Base-by-base conservation (phyloP, 2,797 vertebrate species). In the Anniella stebbinsi region DNA sequence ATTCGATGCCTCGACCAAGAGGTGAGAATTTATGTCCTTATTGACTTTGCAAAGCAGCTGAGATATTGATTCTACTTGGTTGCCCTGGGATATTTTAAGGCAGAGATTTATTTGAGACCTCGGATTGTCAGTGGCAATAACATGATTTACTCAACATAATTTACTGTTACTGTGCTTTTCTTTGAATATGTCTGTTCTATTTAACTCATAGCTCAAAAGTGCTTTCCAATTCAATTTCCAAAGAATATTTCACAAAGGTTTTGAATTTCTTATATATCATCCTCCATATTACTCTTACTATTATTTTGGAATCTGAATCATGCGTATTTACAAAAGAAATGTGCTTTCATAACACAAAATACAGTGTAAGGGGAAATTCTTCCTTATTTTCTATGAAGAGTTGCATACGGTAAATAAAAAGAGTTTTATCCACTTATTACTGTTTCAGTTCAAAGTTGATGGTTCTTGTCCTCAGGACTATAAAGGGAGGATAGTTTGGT, bases 31-130 rank as follows among this genome's bases (percentile, higher is more conserved):
- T 81, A 88, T 0, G 10, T 66, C 15, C 25, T 66, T 89, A n/a
- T 15, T 90, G 6, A 33, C 75, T 88, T 91, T 88, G 66, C 1
- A 33, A 25, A 91, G 87, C 70, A 91, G 57, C 75, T 76, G 67
- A 88, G 84, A 38, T 77, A 83, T 48, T 93, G 36, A 87, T 94
- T 92, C 41, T 10, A 36, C 9, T 88, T 91, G 45, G 76, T 67
- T 85, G 57, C 72, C 60, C 30, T 13, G 41, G 18, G 87, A 83
- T 91, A 87, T 90, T 91, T 45, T 81, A 69, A 93, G 28, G 8
- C 67, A 81, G 38, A 72, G 41, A 63, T 92, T 54, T 88, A 12
- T 38, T 67, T 18, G 76, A 25, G 9, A 82, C 48, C n/a, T 51
- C 48, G 77, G 86, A 78, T 36, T 87, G 45, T 57, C 67, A 67